phyloP scores from a whole-genome alignment of 30 jellyfish, hydroid and myxozoan species.

The Hydractinia echinata region DNA sequence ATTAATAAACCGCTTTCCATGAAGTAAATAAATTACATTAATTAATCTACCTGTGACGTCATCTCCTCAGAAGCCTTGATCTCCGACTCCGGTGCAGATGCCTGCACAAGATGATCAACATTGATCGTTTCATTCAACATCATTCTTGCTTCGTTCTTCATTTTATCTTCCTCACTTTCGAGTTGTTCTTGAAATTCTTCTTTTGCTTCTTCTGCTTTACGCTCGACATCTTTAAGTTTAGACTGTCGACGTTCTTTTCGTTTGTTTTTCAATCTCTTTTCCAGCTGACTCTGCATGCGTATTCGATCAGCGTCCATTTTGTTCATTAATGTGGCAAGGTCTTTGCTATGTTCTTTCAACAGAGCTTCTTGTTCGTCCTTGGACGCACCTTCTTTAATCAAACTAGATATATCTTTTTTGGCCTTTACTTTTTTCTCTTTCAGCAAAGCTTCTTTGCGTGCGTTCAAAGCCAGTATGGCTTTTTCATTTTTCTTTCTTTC shows the following conservation, averaged over 20 bases:
- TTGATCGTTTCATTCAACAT: slow-evolving; percentile 18
- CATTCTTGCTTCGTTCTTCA: slow-evolving; percentile 70
- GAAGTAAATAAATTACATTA: too few relatives aligned
- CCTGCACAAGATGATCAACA: not conserved
- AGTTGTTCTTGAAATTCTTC: slow-evolving; percentile 70
- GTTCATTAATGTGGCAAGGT: slow-evolving; percentile 85
- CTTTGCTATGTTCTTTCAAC: slow-evolving; percentile 81
- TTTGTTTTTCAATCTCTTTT: slow-evolving; percentile 59
- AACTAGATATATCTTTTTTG: slow-evolving; percentile 66
- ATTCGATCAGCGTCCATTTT: slow-evolving; percentile 95
- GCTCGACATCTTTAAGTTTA: slow-evolving; percentile 68
- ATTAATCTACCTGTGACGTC: too few relatives aligned
- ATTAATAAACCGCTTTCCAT: too few relatives aligned
- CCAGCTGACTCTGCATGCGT: slow-evolving; percentile 97
- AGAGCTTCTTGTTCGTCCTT: slow-evolving; percentile 89
- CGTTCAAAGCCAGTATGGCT: slow-evolving; percentile 76
- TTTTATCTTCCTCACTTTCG: slow-evolving; percentile 62
- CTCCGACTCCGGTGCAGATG: not conserved
- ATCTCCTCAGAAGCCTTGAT: not conserved
- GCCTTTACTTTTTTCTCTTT: slow-evolving; percentile 89
- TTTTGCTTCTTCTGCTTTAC: slow-evolving; percentile 58
- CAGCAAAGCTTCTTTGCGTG: slow-evolving; percentile 79
- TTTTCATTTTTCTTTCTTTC: slow-evolving; percentile 83
- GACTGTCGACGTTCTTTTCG: slow-evolving; percentile 75
- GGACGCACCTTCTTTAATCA: slow-evolving; percentile 83